Conservation (phyloP, 1,140 invertebrate species). For the Acromyrmex charruanus region DNA sequence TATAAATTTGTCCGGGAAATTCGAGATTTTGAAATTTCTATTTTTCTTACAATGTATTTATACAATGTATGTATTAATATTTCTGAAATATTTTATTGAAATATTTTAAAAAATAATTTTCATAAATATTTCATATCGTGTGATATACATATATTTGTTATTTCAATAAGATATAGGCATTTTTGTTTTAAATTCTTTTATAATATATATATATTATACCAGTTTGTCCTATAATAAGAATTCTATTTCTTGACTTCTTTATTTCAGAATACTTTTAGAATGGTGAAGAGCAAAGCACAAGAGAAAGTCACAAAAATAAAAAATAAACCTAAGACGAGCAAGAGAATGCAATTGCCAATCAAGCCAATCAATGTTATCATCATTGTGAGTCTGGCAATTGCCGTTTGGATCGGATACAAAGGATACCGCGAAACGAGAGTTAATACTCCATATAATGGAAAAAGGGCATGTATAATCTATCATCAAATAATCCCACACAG, state of each 20-base stretch:
- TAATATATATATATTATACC: neutral
- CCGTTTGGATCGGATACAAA: constrained; percentile 91
- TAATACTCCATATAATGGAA: constrained; percentile 93
- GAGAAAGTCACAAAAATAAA: constrained; percentile 71
- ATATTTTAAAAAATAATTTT: no score
- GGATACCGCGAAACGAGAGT: constrained; percentile 95
- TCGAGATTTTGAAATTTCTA: no score
- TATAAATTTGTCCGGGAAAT: no score
- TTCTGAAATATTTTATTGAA: no score
- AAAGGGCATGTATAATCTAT: constrained; percentile 88
- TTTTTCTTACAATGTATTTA: no score
- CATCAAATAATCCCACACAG: neutral
- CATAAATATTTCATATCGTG: no score
- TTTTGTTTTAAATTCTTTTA: neutral
- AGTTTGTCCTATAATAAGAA: no score
- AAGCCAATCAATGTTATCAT: constrained; percentile 75
- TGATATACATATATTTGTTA: neutral
- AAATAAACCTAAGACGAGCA: constrained; percentile 65
- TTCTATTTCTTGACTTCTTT: neutral
- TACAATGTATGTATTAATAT: no score
- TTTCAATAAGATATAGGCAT: neutral
- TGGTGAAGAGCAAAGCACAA: constrained; percentile 63
- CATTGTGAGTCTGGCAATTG: constrained; percentile 87
- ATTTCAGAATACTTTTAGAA: constrained; percentile 41
- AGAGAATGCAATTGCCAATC: constrained; percentile 66